Evolutionary conservation across 2,888 invertebrate species (phyloP), one percentile per base, ranked within the genome.

Genomic region (Chaitophorus viminalis): DNA sequence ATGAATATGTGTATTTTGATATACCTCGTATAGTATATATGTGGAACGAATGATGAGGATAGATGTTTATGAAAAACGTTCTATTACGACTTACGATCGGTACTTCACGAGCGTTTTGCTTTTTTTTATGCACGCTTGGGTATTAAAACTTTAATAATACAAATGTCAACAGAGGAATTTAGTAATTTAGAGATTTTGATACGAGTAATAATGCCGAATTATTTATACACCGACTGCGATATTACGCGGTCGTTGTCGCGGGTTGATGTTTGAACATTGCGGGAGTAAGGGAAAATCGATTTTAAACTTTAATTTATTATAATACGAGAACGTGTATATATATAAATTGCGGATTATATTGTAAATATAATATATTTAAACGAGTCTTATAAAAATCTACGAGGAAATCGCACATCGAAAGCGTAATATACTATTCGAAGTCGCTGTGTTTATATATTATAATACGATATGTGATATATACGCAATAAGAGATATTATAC

Each of bases 141-240:
- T 31, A 78, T 65, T 65, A 36, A 68, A 46, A 52, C 6, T 70
- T 82, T 31, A 46, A 33, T 54, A 70, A 72, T 82, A 82, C 18
- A 29, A 82, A 72, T 17, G 9, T 33, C 52, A 70, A 72, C 72
- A 52, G 25, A 18, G 52, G 52, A 82, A 82, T 82, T 54, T 33
- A 17, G 46, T 82, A 31, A 52, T 82, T 82, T 31, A 70, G 46
- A 82, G 31, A 68, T 14, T 81, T 21, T 21, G 39, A 81, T 68
- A 39, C 21, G n/a, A 60, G 36, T n/a, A 8, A 81, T 21, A 21
- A 68, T 29, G 29, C 46, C 18, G 21, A 65, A 68, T 65, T 39
- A 29, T 65, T 81, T 31, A 70, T 72, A n/a, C n/a, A n/a, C 25
- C 6, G 60, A 60, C 60, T 60, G 60, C 60, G 21, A 60, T 60